Evolutionary conservation across 2,113 vertebrate genomes (phyloP).

Genomic region (Siniperca chuatsi): DNA sequence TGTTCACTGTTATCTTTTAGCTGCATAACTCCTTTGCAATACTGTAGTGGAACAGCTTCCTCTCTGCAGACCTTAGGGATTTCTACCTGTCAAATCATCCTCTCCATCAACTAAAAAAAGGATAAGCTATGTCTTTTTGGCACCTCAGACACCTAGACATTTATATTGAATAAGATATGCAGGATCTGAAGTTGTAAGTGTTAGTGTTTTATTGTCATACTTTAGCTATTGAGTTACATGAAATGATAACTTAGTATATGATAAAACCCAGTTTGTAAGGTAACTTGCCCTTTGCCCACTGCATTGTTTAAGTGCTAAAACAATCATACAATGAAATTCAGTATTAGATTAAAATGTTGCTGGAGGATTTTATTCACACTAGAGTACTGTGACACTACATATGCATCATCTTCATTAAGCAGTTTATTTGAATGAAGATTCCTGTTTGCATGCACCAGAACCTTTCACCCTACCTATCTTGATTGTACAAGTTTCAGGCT

Average conservation of each 20-base stretch:
- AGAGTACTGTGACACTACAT: background rate
- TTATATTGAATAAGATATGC: background rate
- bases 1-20: slow-evolving; percentile 15
- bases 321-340: background rate
- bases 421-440: background rate
- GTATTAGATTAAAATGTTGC: background rate
- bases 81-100: slow-evolving; percentile 27
- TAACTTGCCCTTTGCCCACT: background rate
- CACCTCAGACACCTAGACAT: background rate
- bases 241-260: background rate
- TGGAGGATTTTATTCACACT: background rate
- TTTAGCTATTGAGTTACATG: background rate
- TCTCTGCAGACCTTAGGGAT: background rate
- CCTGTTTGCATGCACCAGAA: background rate
- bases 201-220: background rate
- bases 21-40: slow-evolving; percentile 12
- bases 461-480: background rate
- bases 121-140: slow-evolving; percentile 7
- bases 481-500: background rate
- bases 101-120: slow-evolving; percentile 10
- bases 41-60: background rate
- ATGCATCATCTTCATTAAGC: background rate
- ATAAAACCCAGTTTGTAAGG: background rate
- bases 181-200: background rate
- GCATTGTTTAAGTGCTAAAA: background rate